A percentile compares a stretch with the other conserved stretches of the same genome.
phyloP scores from a whole-genome alignment of 2,113 vertebrate genomes.

The Clarias gariepinus region DNA sequence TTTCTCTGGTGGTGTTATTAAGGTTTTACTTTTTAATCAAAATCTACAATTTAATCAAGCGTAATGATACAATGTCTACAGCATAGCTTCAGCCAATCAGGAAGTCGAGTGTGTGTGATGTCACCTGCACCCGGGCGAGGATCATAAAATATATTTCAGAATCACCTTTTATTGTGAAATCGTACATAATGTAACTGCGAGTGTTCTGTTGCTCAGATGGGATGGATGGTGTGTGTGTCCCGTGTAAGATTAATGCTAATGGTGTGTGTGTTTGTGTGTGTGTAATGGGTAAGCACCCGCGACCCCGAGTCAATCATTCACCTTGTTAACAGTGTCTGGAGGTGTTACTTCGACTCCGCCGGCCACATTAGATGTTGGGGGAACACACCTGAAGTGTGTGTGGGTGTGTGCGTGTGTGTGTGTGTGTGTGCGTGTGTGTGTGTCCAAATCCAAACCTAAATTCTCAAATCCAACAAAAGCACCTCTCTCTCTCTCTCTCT shows the following conservation, averaged over 20 bases:
- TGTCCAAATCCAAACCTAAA: background rate
- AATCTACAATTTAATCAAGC: background rate
- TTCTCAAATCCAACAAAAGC: conserved; percentile 1
- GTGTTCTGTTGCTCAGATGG: background rate
- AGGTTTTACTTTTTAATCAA: background rate
- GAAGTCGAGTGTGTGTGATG: background rate
- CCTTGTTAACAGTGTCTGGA: conserved; percentile 48
- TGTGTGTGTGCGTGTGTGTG: conserved; percentile 22
- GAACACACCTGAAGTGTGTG: conserved; percentile 20
- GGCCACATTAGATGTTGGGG: conserved; percentile 44
- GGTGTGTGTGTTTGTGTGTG: conserved; percentile 39
- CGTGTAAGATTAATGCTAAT: conserved; percentile 53
- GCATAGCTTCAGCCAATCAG: too few relatives aligned
- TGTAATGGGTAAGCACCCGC: conserved; percentile 41
- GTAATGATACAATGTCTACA: background rate
- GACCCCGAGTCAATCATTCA: conserved; percentile 49
- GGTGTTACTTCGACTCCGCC: conserved; percentile 47
- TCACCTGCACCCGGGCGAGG: background rate
- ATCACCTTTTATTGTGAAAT: background rate
- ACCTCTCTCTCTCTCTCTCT: conserved; percentile 23
- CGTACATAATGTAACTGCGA: background rate
- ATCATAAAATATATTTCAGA: background rate
- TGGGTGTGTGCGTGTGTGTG: background rate
- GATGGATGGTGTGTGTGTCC: conserved; percentile 30
- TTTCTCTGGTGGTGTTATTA: background rate